Evolutionary conservation across 1,140 invertebrate genomes (phyloP), one percentile per base, ranked within the genome.

Genomic region (Dolichoris vasculosae): DNA sequence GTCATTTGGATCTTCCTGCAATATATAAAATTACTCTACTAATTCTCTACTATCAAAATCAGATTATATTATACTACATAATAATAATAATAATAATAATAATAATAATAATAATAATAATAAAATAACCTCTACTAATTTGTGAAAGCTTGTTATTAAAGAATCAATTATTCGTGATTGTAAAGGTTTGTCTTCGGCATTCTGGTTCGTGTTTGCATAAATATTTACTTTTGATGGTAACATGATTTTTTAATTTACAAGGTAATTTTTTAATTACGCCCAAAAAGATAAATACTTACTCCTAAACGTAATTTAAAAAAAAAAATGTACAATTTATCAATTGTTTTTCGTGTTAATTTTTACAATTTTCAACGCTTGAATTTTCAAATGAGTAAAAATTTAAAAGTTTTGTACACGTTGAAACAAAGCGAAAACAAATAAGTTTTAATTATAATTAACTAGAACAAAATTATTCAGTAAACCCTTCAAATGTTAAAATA

Each of bases 1-100:
- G 64, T 86, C 71, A 7, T 83, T 40, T 26, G 87, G 32, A 81
- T 88, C 87, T 26, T 86, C 73, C 83, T 89, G 67, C 83, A 80
- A 81, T 64, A 48, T 75, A 81, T 26, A 63, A 20, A 85, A 69
- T 69, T 64, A 48, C 43, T 73, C 3, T 78, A 1, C 9, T 77
- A 46, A 38, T 76, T 1, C 26, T 73, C 0, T 73, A 67, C 7
- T 73, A 73, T 26, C 26, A 73, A 11, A 40, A 4, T 71, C 20
- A 51, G 51, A 75, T 48, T 76, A 32, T 8, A 51, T 13, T 32
- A 1, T 51, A 48, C 17, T 30, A 23, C 26, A 40, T 80, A 35
- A 59, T 20, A 32, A 79, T 76, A 79, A 69, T 48, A 76, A 30
- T 55, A 43, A 55, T 46, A 20, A 20, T 2, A 0, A 40, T 80